A percentile compares a stretch with the other conserved stretches of the same genome.
These are phyloP conservation scores for Alectoris magna DNA, from an alignment of 2,797 vertebrate genomes.

Conservation along the genomic window DNA sequence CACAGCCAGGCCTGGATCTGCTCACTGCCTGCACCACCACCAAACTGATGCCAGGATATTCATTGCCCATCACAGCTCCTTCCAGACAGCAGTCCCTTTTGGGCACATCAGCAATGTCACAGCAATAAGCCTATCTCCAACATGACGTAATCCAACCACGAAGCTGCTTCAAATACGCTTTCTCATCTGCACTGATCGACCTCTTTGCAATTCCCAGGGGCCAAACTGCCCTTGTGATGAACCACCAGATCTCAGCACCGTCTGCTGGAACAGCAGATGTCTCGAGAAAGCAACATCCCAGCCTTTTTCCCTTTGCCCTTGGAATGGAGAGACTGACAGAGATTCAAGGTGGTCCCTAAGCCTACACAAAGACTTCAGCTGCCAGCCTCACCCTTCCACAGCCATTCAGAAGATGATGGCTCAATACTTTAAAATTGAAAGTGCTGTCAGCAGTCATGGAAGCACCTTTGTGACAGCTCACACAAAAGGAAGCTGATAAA, in stretches of 20 bases:
- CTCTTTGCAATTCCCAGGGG: background rate
- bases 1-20: background rate
- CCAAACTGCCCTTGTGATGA: background rate
- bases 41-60: background rate
- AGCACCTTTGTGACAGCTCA: background rate
- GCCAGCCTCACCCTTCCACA: background rate
- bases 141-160: background rate
- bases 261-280: background rate
- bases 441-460: background rate
- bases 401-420: background rate
- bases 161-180: background rate
- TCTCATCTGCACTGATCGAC: background rate
- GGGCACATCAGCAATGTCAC: background rate
- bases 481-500: background rate
- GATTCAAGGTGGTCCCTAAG: background rate
- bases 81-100: background rate
- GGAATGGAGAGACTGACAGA: fast-evolving
- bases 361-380: background rate
- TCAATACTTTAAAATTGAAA: background rate
- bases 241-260: background rate
- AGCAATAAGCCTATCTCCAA: background rate
- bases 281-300: background rate
- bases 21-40: background rate
- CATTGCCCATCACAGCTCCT: background rate
- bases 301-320: background rate